phyloP scores from a whole-genome alignment of 2,797 vertebrate species.

The Artibeus lituratus region DNA sequence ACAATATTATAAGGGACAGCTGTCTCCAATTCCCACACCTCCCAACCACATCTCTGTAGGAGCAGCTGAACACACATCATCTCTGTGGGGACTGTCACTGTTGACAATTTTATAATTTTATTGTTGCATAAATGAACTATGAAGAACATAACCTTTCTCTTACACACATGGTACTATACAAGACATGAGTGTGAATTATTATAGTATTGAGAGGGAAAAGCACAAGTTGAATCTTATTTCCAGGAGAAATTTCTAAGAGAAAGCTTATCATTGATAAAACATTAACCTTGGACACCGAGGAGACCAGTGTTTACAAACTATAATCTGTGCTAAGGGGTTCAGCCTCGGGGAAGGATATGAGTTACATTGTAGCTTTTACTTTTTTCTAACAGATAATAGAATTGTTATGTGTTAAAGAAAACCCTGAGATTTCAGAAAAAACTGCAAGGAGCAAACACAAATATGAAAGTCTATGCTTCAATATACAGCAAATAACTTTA shows the following conservation, averaged over 20 bases:
- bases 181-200: not conserved
- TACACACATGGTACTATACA: not conserved
- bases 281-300: not conserved
- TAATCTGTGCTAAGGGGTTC: not conserved
- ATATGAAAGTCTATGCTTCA: not conserved
- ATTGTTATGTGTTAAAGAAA: not conserved
- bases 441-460: not conserved
- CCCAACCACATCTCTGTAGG: not conserved
- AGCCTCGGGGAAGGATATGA: not conserved
- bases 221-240: not conserved
- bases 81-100: not conserved
- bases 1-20: not conserved
- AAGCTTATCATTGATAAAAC: not conserved
- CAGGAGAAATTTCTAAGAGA: not conserved
- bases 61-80: rapidly evolving
- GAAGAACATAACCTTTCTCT: not conserved
- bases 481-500: not conserved
- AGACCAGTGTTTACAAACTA: not conserved
- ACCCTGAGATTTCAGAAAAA: not conserved
- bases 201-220: not conserved
- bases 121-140: not conserved
- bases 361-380: not conserved
- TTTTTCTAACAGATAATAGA: not conserved
- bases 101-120: not conserved
- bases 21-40: not conserved